Conservation (phyloP, 1,140 invertebrate species). For the Idris sp. region DNA sequence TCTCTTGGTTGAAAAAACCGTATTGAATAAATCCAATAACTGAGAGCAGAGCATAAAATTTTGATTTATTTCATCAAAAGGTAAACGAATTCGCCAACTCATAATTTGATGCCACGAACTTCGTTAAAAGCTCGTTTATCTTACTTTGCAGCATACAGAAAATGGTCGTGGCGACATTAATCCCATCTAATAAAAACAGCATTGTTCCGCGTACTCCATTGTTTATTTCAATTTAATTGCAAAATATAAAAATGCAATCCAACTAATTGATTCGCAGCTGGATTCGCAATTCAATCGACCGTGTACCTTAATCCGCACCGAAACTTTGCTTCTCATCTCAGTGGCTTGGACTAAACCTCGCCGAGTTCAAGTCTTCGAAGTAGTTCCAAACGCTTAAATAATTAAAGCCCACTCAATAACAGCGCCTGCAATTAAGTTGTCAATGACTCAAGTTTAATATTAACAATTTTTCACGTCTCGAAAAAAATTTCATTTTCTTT, state of each 20-base stretch:
- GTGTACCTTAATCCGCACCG: slow-evolving; percentile 42
- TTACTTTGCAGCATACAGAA: no score
- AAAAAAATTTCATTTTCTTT: no score
- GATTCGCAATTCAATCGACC: slow-evolving; percentile 51
- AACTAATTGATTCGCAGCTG: slow-evolving; percentile 42
- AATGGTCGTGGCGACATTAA: no score
- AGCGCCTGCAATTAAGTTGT: slow-evolving; percentile 39
- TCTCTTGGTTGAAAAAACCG: background rate
- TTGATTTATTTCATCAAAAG: slow-evolving; percentile 38
- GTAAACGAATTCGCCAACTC: slow-evolving; percentile 45
- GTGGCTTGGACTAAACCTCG: slow-evolving; percentile 51
- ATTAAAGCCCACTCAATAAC: slow-evolving; percentile 58
- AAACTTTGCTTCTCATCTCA: slow-evolving; percentile 44
- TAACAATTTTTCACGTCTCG: slow-evolving; percentile 1
- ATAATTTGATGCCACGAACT: slow-evolving; percentile 36
- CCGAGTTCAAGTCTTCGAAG: slow-evolving; percentile 48
- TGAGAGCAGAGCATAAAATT: slow-evolving; percentile 27
- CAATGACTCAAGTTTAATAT: slow-evolving; percentile 17
- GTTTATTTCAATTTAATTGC: slow-evolving; percentile 56
- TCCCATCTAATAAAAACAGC: slow-evolving; percentile 44
- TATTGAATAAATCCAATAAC: slow-evolving; percentile 35
- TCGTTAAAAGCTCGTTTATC: slow-evolving; percentile 49
- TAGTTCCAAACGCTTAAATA: slow-evolving; percentile 62
- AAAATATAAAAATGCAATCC: slow-evolving; percentile 43
- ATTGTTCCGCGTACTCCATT: slow-evolving; percentile 27